Conservation (phyloP, 2,797 vertebrate species). For the Xiphophorus birchmanni region DNA sequence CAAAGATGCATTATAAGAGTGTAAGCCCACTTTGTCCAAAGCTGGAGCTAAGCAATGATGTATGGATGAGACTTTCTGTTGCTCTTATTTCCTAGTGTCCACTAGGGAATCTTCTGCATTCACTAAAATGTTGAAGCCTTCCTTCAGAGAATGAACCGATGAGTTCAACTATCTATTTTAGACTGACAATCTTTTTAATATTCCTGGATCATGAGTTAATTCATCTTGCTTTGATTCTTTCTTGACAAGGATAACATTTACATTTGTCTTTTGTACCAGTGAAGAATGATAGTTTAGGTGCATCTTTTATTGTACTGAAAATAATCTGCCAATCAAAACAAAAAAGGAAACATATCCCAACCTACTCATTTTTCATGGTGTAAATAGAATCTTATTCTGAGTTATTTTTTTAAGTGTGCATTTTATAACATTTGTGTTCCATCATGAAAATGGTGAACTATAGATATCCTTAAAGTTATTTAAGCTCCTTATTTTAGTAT, state of each 20-base stretch:
- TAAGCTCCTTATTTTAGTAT: background rate
- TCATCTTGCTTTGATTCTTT: constrained; percentile 15
- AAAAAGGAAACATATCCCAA: background rate
- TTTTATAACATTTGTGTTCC: background rate
- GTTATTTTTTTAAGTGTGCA: background rate
- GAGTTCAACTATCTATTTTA: constrained; percentile 38
- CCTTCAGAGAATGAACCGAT: constrained; percentile 24
- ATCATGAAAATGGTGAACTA: background rate
- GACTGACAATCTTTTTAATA: constrained; percentile 34
- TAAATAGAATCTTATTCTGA: background rate
- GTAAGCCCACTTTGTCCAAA: constrained; percentile 58
- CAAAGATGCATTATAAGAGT: constrained; percentile 80
- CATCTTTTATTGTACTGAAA: background rate
- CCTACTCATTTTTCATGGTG: background rate
- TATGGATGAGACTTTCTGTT: constrained; percentile 64
- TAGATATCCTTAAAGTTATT: background rate
- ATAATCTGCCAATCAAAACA: background rate
- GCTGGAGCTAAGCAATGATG: constrained; percentile 58
- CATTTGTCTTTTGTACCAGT: constrained; percentile 15
- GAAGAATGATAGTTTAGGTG: background rate
- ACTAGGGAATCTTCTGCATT: constrained; percentile 28
- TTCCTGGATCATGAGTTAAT: constrained; percentile 21
- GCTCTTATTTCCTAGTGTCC: constrained; percentile 31
- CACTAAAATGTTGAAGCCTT: constrained; percentile 11
- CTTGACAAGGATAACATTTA: constrained; percentile 15